These are phyloP conservation scores for Agrotis exclamationis DNA, from an alignment of 2,888 invertebrate species.

Conservation along the genomic window DNA sequence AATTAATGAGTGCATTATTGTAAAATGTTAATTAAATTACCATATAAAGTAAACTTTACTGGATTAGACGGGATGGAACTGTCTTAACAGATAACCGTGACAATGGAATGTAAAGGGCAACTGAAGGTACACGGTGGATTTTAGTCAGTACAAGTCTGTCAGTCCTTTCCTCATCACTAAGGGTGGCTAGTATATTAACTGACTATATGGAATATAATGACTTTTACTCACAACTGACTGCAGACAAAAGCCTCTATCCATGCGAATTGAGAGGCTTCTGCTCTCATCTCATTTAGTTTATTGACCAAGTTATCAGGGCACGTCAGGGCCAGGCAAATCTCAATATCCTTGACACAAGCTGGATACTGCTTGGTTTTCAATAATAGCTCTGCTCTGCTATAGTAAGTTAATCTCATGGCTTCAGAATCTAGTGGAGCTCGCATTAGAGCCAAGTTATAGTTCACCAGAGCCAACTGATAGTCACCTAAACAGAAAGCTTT, in stretches of 20 bases:
- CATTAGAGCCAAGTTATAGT: constrained; percentile 38
- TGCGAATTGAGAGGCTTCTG: constrained; percentile 3
- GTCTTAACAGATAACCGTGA: too few relatives aligned
- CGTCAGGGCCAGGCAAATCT: constrained; percentile 30
- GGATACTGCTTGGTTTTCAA: constrained; percentile 4
- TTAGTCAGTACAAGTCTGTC: too few relatives aligned
- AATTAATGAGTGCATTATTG: too few relatives aligned
- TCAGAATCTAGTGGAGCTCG: constrained; percentile 32
- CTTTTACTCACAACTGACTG: constrained; percentile 13
- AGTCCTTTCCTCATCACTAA: too few relatives aligned
- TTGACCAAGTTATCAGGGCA: constrained; percentile 7
- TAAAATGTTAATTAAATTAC: too few relatives aligned
- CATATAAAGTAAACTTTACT: too few relatives aligned
- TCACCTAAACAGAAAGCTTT: constrained; percentile 10
- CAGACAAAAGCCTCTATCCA: not conserved
- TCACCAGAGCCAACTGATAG: constrained; percentile 17
- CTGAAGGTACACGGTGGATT: too few relatives aligned
- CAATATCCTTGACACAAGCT: constrained; percentile 36
- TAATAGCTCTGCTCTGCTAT: constrained; percentile 27
- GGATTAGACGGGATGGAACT: too few relatives aligned
- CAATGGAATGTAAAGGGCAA: too few relatives aligned
- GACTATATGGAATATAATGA: not conserved
- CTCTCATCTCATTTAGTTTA: constrained; percentile 26
- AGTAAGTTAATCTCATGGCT: constrained; percentile 37
- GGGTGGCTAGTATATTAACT: too few relatives aligned